Conservation (phyloP, 2,797 vertebrate genomes). For the Tapirus indicus region DNA sequence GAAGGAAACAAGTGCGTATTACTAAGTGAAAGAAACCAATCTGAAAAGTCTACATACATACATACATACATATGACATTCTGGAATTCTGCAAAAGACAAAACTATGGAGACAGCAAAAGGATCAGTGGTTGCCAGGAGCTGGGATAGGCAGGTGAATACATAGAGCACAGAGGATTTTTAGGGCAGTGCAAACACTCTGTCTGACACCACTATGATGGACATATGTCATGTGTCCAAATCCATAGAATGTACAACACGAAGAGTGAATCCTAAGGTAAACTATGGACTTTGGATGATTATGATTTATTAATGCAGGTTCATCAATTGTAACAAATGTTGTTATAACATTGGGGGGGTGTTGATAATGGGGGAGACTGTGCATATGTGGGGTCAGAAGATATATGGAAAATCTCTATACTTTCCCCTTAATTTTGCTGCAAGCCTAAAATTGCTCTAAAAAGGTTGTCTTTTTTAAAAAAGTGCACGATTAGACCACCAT, state of each 20-base stretch:
- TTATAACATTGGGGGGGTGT: background rate
- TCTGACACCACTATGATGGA: background rate
- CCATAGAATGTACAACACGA: background rate
- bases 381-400: too few species aligned
- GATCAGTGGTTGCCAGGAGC: too few species aligned
- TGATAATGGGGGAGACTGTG: background rate
- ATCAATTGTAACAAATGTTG: background rate
- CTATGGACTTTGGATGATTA: background rate
- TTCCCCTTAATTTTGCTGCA: background rate
- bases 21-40: background rate
- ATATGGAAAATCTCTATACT: background rate
- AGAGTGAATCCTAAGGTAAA: background rate
- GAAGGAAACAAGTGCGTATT: background rate
- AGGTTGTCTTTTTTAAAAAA: background rate
- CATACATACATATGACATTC: background rate
- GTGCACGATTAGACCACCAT: accelerated
- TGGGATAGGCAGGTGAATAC: background rate
- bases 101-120: background rate
- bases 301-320: too few species aligned
- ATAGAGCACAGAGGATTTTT: background rate
- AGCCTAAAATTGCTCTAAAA: background rate
- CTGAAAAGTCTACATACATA: background rate
- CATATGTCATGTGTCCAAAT: background rate
- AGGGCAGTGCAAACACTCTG: background rate
- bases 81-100: background rate